These are phyloP conservation scores for Athalia circularis DNA, from an alignment of 2,888 invertebrate species.

Conservation along the genomic window DNA sequence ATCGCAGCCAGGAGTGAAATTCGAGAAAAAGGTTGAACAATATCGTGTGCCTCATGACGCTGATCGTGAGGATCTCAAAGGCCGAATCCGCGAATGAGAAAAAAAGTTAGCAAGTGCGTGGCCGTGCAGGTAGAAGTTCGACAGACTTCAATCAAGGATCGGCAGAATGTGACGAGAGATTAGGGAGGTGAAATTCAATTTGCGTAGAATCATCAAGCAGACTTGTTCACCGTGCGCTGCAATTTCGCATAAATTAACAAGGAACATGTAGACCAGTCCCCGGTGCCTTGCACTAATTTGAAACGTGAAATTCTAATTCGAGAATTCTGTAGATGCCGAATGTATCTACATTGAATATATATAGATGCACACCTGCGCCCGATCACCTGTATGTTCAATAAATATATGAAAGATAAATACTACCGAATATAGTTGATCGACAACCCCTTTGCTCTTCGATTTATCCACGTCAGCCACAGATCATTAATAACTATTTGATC, in stretches of 20 bases:
- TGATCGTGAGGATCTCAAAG: background rate
- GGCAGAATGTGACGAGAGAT: conserved; percentile 12
- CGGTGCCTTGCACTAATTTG: conserved; percentile 3
- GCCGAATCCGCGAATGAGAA: too few species aligned
- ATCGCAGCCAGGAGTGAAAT: background rate
- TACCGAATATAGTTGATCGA: background rate
- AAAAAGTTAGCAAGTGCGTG: too few species aligned
- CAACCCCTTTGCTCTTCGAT: background rate
- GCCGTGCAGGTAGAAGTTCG: too few species aligned
- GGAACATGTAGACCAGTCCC: conserved; percentile 9
- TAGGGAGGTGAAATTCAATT: conserved; percentile 32
- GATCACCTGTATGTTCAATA: too few species aligned
- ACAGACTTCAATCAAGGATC: conserved; percentile 34
- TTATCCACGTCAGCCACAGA: background rate
- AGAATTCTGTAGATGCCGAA: background rate
- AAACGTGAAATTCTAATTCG: conserved; percentile 7
- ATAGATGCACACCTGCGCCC: too few species aligned
- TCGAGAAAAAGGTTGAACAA: background rate
- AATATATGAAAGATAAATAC: background rate
- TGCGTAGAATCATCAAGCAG: conserved; percentile 27
- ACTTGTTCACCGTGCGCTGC: conserved; percentile 21
- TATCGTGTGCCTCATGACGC: background rate
- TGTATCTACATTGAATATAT: too few species aligned
- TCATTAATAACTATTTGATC: too few species aligned
- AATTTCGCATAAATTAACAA: conserved; percentile 30